Base-by-base conservation (phyloP, 2,888 invertebrate species). In the Spisula solida region DNA sequence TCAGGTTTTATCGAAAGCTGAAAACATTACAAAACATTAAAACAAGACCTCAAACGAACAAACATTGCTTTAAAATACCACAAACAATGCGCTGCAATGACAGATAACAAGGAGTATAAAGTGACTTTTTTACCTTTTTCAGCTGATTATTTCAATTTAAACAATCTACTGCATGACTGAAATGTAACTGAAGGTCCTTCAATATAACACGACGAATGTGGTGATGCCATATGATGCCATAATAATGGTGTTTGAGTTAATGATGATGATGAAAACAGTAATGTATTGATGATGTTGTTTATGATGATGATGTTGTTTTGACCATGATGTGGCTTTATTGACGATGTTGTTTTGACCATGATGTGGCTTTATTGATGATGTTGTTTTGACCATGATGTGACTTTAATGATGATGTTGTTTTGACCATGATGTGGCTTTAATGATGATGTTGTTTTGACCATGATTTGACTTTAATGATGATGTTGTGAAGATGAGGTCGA, bases 121-220 rank as follows among this genome's bases (percentile, higher is more conserved):
- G 70, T 34, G 75, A 75, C 75, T 75, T 34, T 75, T 75, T 34
- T 75, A 31, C n/a, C n/a, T 60, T n/a, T 66, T n/a, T 66, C 60
- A 25, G 12, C n/a, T n/a, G n/a, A 31, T 75, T 75, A 75, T 34
- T 34, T 75, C 31, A 4, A 75, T 75, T 75, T 31, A 14, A 31
- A 34, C 31, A 18, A 34, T 75, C 0, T 0, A 12, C 18, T 0
- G 18, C 70, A 56, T 5, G 2, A 2, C n/a, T 56, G 14, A 56
- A 56, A n/a, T 56, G 56, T 20, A 56, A 1, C n/a, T 20, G 56
- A 56, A 56, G 18, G 56, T n/a, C 20, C 56, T 56, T 56, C n/a
- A 55, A 16, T 20, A 55, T 20, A 18, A 55, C 55, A 55, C 18
- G 55, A 16, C 2, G 55, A 55, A 55, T 20, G 20, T 56, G 18